Percentiles rank a stretch among this genome's conserved stretches.
phyloP scores from a whole-genome alignment of 1,140 invertebrate genomes.

The Ridgeia piscesae region DNA sequence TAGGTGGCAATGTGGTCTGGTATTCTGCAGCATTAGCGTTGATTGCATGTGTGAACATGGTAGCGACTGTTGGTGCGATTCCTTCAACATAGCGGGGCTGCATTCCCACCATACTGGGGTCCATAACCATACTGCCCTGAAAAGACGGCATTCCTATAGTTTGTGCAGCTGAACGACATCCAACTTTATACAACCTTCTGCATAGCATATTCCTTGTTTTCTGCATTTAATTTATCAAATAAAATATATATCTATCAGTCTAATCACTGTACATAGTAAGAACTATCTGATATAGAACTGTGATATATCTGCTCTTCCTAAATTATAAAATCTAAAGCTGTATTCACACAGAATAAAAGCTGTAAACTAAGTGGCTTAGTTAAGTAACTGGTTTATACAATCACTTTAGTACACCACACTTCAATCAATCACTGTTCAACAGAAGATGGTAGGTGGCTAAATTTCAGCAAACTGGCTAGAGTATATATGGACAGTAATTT shows the following conservation, averaged over 20 bases:
- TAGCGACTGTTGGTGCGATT: background rate
- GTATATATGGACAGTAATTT: too few species aligned
- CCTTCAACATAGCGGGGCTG: conserved; percentile 3
- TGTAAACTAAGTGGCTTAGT: too few species aligned
- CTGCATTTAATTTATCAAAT: background rate
- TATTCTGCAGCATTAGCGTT: background rate
- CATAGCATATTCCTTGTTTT: background rate
- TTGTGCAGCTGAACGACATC: background rate
- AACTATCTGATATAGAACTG: too few species aligned
- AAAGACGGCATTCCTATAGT: conserved; percentile 5
- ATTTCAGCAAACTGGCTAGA: too few species aligned
- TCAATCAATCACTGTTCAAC: too few species aligned
- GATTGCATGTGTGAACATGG: background rate
- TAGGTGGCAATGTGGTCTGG: background rate
- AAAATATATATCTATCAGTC: background rate
- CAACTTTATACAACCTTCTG: background rate
- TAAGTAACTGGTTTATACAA: too few species aligned
- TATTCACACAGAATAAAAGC: too few species aligned
- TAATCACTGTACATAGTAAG: too few species aligned
- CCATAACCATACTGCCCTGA: conserved; percentile 3
- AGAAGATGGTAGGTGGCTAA: too few species aligned
- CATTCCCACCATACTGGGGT: background rate
- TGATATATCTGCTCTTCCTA: too few species aligned
- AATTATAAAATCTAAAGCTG: too few species aligned
- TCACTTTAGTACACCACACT: too few species aligned